Percentiles rank a stretch among this genome's conserved stretches.
phyloP scores from a whole-genome alignment of 2,888 invertebrate genomes.

The Rambutsinella grinnellia region DNA sequence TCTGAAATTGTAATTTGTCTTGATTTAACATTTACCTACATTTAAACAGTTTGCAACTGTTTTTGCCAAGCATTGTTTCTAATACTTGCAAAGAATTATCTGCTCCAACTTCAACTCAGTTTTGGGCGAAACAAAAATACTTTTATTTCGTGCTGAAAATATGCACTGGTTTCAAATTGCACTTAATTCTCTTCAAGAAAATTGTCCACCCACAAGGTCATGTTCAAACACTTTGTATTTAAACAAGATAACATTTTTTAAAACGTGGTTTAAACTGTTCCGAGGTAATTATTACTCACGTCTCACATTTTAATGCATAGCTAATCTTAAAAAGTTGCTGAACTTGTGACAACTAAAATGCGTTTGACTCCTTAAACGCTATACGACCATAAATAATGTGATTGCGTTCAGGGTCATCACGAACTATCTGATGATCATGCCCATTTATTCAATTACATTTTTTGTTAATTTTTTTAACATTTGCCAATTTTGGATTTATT shows the following conservation, averaged over 20 bases:
- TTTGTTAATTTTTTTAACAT: neutral
- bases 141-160: no score
- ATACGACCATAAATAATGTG: neutral
- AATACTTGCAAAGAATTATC: no score
- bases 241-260: no score
- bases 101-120: no score
- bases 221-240: no score
- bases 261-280: no score
- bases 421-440: constrained; percentile 36
- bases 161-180: no score
- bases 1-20: neutral
- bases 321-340: constrained; percentile 13
- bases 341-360: constrained; percentile 16
- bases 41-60: no score
- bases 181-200: no score
- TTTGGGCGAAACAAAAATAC: no score
- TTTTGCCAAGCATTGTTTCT: no score
- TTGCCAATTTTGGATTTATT: neutral
- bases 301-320: neutral
- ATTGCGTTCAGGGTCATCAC: constrained; percentile 43
- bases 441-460: constrained; percentile 17
- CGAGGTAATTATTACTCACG: neutral
- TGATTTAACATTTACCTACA: neutral
- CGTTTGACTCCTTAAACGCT: neutral
- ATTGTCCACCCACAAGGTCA: no score